Evolutionary conservation across 2,113 vertebrate species (phyloP).

Genomic region (Apodemus sylvaticus): DNA sequence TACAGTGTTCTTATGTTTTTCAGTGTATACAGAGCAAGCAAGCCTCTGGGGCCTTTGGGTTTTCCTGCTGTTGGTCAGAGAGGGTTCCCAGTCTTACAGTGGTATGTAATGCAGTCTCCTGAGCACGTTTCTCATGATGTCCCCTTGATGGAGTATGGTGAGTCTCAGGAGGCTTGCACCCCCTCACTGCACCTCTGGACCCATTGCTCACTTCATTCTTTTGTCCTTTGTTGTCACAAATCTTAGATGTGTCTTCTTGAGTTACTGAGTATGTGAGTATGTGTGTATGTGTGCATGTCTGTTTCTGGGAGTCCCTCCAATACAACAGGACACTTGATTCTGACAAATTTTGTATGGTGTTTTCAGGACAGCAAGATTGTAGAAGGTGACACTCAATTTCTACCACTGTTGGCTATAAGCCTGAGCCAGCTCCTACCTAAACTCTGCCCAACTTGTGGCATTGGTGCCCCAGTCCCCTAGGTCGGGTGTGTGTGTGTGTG

Average conservation of each 20-base stretch:
- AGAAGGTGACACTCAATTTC: background rate
- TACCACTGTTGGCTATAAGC: no score
- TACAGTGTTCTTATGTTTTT: background rate
- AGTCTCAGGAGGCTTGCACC: background rate
- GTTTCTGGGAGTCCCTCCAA: background rate
- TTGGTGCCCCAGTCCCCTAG: no score
- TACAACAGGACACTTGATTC: no score
- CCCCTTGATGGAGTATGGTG: no score
- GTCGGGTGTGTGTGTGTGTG: no score
- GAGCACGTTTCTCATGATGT: no score
- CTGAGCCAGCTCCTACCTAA: no score
- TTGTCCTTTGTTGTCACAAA: no score
- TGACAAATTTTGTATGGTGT: fast-evolving
- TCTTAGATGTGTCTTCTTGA: background rate
- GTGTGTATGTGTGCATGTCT: background rate
- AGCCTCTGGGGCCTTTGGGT: background rate
- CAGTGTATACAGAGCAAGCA: background rate
- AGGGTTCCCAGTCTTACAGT: background rate
- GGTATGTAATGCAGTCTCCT: background rate
- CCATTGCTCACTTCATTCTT: background rate
- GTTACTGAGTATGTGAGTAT: background rate
- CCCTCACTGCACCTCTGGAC: background rate
- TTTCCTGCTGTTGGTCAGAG: background rate
- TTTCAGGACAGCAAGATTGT: background rate
- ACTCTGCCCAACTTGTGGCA: background rate